Conservation (phyloP, 2,113 vertebrate species). For the Prinia subflava region DNA sequence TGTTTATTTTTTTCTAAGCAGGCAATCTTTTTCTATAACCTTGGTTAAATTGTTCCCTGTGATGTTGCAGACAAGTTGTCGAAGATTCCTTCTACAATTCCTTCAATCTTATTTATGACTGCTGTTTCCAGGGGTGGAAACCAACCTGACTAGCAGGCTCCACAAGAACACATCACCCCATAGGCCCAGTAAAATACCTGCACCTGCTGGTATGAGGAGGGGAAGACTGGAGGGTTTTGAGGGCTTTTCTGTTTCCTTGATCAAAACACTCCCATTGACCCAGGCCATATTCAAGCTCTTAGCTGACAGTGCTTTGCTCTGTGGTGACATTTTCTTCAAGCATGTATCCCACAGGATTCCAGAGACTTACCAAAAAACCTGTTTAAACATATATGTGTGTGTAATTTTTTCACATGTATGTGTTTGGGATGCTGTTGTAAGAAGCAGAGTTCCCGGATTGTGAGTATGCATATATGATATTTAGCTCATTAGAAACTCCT, state of each 20-base stretch:
- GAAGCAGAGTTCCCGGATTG: background rate
- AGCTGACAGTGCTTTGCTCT: background rate
- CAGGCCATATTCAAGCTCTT: background rate
- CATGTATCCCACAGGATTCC: background rate
- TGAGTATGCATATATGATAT: background rate
- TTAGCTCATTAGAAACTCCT: background rate
- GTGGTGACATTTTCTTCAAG: background rate
- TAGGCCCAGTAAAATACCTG: background rate
- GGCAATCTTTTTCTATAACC: background rate
- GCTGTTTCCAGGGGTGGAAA: background rate
- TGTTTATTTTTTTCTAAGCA: background rate
- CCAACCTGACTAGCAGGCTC: background rate
- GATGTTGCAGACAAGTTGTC: background rate
- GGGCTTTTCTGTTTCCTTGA: background rate
- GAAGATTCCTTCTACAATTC: background rate
- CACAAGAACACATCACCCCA: background rate
- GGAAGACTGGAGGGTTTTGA: background rate
- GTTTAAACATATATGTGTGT: background rate
- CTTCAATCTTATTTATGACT: background rate
- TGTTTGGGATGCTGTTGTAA: background rate
- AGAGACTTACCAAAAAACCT: background rate
- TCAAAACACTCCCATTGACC: background rate
- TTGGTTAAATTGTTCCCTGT: background rate
- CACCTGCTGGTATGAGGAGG: background rate
- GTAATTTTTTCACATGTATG: background rate